These are phyloP conservation scores for Heteromyza rotundicornis DNA, from an alignment of 2,888 invertebrate species.

Conservation along the genomic window DNA sequence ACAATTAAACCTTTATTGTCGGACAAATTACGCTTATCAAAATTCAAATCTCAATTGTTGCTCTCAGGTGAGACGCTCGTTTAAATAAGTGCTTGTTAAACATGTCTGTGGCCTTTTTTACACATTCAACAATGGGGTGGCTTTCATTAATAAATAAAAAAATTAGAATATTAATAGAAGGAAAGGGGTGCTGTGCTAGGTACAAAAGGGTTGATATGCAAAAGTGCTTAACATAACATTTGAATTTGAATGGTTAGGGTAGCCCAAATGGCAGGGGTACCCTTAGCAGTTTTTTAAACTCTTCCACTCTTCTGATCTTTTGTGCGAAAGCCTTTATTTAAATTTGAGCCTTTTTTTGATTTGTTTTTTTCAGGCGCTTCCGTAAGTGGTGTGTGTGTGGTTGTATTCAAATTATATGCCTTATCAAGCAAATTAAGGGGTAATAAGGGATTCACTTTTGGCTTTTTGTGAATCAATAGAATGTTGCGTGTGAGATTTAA, in stretches of 20 bases:
- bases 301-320: not conserved
- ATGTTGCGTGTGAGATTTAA: constrained; percentile 41
- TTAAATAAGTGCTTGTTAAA: no score
- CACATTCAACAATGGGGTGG: not conserved
- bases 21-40: constrained; percentile 40
- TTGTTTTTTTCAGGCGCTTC: constrained; percentile 15
- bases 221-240: constrained; percentile 23
- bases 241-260: constrained; percentile 19
- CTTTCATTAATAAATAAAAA: not conserved
- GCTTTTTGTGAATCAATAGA: constrained; percentile 10
- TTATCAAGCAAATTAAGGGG: constrained; percentile 24
- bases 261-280: not conserved
- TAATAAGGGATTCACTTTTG: constrained; percentile 5
- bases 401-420: constrained; percentile 40
- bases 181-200: not conserved
- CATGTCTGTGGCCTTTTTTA: no score
- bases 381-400: constrained; percentile 10
- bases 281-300: not conserved
- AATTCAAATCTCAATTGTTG: not conserved
- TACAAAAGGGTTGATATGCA: constrained; percentile 19
- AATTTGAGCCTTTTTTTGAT: constrained; percentile 14
- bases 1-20: constrained; percentile 48
- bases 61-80: not conserved
- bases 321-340: constrained; percentile 8
- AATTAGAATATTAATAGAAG: not conserved